These are phyloP conservation scores for Ovibos moschatus DNA, from an alignment of 2,113 vertebrate genomes.

Conservation along the genomic window DNA sequence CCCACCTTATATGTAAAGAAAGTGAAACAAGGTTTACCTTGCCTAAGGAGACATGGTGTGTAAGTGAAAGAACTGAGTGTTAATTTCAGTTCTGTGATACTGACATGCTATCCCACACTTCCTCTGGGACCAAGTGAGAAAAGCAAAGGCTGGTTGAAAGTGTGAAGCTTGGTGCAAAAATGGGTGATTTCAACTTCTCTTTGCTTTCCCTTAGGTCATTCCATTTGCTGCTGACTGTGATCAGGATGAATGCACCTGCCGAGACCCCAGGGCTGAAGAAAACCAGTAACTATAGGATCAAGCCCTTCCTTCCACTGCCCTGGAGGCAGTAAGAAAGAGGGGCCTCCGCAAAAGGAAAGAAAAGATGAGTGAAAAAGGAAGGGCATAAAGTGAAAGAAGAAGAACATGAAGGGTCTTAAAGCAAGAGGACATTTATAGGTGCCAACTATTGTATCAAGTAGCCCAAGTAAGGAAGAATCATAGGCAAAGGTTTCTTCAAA, in stretches of 20 bases:
- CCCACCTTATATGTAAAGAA: neutral
- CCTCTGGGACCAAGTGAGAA: neutral
- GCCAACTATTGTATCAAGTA: neutral
- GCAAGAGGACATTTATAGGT: neutral
- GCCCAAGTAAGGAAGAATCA: neutral
- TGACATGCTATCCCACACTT: neutral
- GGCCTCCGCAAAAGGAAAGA: neutral
- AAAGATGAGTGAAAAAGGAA: neutral
- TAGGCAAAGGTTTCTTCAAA: neutral
- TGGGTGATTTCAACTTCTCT: neutral
- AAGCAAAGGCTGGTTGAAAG: neutral
- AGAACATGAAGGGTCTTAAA: neutral
- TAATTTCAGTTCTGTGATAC: neutral
- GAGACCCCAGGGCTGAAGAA: conserved; percentile 94
- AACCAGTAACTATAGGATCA: conserved; percentile 80
- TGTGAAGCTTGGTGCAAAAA: neutral
- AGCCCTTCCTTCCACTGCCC: conserved; percentile 31
- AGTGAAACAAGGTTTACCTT: neutral
- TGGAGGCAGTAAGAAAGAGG: conserved; percentile 21
- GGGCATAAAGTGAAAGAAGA: neutral
- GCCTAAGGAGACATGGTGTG: neutral
- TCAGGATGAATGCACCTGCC: conserved; percentile 94
- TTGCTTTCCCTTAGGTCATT: conserved; percentile 85
- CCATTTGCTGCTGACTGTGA: conserved; percentile 95
- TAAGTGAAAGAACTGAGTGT: neutral